Evolutionary conservation across 2,797 vertebrate genomes (phyloP), one percentile per base, ranked within the genome.

Genomic region (Neosilurus hyrtlii): DNA sequence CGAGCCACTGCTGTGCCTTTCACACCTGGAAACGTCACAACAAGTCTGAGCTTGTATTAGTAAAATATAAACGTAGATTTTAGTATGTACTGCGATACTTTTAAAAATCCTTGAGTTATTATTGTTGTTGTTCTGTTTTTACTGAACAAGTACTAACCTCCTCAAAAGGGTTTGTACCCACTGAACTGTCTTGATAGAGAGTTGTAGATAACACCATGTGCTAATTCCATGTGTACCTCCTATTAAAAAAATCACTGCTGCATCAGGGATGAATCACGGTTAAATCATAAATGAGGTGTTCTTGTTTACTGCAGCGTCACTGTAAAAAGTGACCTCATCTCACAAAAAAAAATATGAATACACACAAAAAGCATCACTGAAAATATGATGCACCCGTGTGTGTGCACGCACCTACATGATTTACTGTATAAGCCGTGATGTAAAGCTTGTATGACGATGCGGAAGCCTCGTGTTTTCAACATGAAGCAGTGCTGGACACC

Each of bases 1-100:
- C 97, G 14, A 98, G 97, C 87, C 97, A 99, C 90, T 99, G 97
- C 90, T 99, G 97, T 20, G 97, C 97, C n/a, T 99, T 99, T 88
- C 88, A 95, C 88, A 95, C 94, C 37, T 96, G 96, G 96, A 95
- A 86, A 2, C 89, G 71, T 20, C 91, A 92, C 88, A 92, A 93
- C 86, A 94, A 91, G 94, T 95, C 61, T 30, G 78, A 73, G 82
- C 76, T 80, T 85, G 77, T n/a, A 74, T 20, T 56, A 73, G 26
- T 74, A 74, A 74, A 16, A 57, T 4, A 57, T 10, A 57, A 75
- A 11, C 35, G 49, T 24, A 75, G 0, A 56, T 74, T 35, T 4
- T 1, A 35, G 7, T 70, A 22, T 12, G 67, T 22, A 12, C 43
- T 43, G 3, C 30, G 37, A 67, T 67, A 37, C 16, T 9, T 54